phyloP scores from a whole-genome alignment of 2,888 invertebrate species.

The Caenorhabditis sp. region DNA sequence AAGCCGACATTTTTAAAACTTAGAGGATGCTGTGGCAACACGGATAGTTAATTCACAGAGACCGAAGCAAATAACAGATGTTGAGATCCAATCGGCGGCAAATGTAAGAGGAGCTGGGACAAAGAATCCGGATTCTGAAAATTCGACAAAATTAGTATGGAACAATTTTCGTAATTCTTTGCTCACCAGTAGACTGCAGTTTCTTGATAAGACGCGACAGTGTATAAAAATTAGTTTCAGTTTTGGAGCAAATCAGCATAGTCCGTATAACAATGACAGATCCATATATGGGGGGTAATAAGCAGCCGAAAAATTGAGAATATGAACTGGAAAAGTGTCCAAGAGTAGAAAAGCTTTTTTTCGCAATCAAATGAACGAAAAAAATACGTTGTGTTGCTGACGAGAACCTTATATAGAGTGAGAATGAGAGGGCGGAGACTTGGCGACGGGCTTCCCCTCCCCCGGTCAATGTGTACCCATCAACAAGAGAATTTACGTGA shows the following conservation, averaged over 20 bases:
- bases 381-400: background rate
- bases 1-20: conserved; percentile 53
- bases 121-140: conserved; percentile 26
- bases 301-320: background rate
- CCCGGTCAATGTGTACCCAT: conserved; percentile 35
- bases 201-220: conserved; percentile 21
- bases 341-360: background rate
- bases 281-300: conserved; percentile 26
- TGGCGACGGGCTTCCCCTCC: conserved; percentile 38
- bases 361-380: background rate
- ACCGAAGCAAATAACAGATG: conserved; percentile 67
- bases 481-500: conserved; percentile 4
- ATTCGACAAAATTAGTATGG: background rate
- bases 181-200: conserved; percentile 6
- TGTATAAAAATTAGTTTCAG: conserved; percentile 14
- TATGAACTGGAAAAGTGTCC: background rate
- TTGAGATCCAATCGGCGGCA: conserved; percentile 60
- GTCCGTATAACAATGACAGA: conserved; percentile 31
- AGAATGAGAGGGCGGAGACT: conserved; percentile 17
- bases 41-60: conserved; percentile 64
- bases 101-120: conserved; percentile 43
- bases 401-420: background rate
- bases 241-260: conserved; percentile 41
- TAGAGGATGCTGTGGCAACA: conserved; percentile 53
- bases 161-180: too few species aligned